Percentiles rank a stretch among this genome's conserved stretches.
Conservation (phyloP, 2,797 vertebrate genomes). For the Scyliorhinus canicula region DNA sequence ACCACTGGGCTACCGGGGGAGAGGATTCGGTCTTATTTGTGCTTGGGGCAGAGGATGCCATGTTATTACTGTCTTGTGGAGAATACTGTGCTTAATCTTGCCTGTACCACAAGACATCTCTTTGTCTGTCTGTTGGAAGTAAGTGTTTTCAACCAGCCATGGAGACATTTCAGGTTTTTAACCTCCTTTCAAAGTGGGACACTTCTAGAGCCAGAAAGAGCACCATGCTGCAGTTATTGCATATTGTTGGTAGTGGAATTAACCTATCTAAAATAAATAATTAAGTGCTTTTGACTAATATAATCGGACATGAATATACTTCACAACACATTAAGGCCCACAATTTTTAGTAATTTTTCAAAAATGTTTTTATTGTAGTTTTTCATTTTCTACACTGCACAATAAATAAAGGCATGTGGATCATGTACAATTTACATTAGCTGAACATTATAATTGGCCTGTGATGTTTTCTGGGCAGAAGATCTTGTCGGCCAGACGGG, state of each 20-base stretch:
- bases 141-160: too few species aligned
- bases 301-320: not conserved
- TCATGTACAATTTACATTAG: too few species aligned
- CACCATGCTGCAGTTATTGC: not conserved
- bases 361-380: too few species aligned
- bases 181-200: not conserved
- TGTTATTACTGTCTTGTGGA: not conserved
- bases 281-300: not conserved
- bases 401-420: too few species aligned
- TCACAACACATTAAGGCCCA: not conserved
- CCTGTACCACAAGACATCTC: not conserved
- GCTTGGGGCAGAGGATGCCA: not conserved
- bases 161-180: not conserved
- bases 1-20: too few species aligned
- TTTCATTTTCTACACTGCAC: too few species aligned
- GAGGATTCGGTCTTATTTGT: not conserved
- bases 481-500: too few species aligned
- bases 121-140: not conserved
- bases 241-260: not conserved
- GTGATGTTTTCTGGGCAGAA: too few species aligned
- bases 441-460: too few species aligned
- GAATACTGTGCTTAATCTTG: not conserved
- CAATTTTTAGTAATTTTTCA: too few species aligned
- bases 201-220: not conserved
- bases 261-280: not conserved